Conservation (phyloP, 2,888 invertebrate genomes). For the Spatulosminthurus flaviceps region DNA sequence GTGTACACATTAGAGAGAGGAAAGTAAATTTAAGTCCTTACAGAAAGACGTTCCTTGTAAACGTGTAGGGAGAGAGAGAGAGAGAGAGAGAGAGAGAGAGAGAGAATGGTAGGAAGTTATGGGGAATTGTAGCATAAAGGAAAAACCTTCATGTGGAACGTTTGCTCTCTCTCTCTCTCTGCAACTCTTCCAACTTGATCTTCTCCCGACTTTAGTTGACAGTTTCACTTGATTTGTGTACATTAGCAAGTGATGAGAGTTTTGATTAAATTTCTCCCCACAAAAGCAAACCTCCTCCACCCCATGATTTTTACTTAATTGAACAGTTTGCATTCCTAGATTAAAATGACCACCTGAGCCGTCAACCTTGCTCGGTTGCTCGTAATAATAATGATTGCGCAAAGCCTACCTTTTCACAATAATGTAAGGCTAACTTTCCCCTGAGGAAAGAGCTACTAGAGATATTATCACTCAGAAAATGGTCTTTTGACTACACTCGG, state of each 20-base stretch:
- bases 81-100: too few relatives aligned
- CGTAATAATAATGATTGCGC: not conserved
- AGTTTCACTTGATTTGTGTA: slow-evolving; percentile 42
- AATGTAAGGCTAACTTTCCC: too few relatives aligned
- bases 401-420: too few relatives aligned
- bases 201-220: slow-evolving; percentile 1
- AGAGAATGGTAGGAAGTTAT: too few relatives aligned
- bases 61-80: too few relatives aligned
- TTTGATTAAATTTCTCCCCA: slow-evolving; percentile 43
- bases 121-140: too few relatives aligned
- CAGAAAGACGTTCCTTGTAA: not conserved
- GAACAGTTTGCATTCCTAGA: slow-evolving; percentile 31
- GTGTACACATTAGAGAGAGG: too few relatives aligned
- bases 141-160: too few relatives aligned
- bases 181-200: slow-evolving; percentile 1
- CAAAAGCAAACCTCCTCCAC: not conserved
- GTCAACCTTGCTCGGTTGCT: not conserved
- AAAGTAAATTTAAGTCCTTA: not conserved
- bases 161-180: not conserved
- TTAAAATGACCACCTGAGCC: slow-evolving; percentile 44
- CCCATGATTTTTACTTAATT: slow-evolving; percentile 40
- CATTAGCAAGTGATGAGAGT: slow-evolving; percentile 45
- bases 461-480: too few relatives aligned
- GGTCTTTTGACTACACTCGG: too few relatives aligned
- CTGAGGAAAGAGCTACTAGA: too few relatives aligned